A percentile compares a stretch with the other conserved stretches of the same genome.
These are phyloP conservation scores for Calidris pugnax DNA, from an alignment of 2,113 vertebrate species.

Conservation along the genomic window DNA sequence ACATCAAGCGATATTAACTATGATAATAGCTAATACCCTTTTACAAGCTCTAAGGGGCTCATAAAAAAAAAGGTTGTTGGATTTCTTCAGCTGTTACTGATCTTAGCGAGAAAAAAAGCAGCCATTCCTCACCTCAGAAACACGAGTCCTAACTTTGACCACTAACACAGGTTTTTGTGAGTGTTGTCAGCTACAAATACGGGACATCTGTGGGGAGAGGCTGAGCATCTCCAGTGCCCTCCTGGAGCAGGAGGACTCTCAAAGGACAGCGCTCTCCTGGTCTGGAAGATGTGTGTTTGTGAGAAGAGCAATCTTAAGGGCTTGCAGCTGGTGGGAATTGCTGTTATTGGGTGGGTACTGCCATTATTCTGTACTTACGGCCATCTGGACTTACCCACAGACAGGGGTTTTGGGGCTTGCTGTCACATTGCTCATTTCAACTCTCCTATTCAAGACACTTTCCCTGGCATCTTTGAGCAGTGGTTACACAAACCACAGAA, in stretches of 20 bases:
- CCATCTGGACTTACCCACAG: neutral
- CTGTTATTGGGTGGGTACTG: neutral
- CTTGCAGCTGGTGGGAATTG: neutral
- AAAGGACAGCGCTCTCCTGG: neutral
- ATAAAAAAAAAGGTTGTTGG: neutral
- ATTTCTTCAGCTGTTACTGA: constrained; percentile 51
- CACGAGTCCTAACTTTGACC: neutral
- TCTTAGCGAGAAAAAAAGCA: neutral
- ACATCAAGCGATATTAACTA: constrained; percentile 46
- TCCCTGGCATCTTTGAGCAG: neutral
- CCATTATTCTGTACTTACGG: neutral
- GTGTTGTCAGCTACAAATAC: neutral
- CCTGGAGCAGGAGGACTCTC: neutral
- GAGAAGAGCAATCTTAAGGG: neutral
- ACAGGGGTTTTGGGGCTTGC: neutral
- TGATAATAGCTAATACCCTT: constrained; percentile 45
- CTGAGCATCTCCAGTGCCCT: neutral
- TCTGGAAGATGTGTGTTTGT: neutral
- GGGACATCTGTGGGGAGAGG: neutral
- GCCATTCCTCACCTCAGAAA: neutral
- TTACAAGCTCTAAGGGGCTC: constrained; percentile 10
- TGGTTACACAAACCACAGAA: too few species aligned
- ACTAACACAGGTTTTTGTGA: neutral
- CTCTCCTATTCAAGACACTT: neutral
- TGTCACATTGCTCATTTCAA: neutral